A percentile compares a stretch with the other conserved stretches of the same genome.
These are phyloP conservation scores for Calameuta pallipes DNA, from an alignment of 2,888 invertebrate genomes.

Conservation along the genomic window DNA sequence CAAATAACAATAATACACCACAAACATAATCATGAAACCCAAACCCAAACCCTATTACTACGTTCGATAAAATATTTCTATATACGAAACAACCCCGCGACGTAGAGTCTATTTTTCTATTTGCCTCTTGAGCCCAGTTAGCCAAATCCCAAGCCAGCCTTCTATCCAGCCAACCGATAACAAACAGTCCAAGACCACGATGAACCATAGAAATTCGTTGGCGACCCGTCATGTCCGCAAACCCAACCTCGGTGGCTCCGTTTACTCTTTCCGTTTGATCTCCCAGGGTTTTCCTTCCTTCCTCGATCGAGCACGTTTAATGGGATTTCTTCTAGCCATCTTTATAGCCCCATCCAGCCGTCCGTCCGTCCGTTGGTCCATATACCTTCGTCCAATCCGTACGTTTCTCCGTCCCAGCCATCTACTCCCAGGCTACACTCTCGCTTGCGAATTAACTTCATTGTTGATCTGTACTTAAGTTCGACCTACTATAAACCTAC, in stretches of 20 bases:
- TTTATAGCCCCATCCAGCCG: neutral
- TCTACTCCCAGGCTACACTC: neutral
- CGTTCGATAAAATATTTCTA: neutral
- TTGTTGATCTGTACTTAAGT: neutral
- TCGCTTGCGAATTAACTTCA: neutral
- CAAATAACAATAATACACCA: neutral
- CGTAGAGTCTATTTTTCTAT: neutral
- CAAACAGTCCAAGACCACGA: slow-evolving; percentile 7
- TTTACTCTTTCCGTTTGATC: neutral
- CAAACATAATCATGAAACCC: neutral
- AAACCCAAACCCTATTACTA: neutral
- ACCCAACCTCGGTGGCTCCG: neutral
- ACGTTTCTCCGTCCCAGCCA: neutral
- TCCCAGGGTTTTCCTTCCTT: neutral
- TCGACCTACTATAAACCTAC: neutral
- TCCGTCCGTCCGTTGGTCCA: neutral
- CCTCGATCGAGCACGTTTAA: slow-evolving; percentile 2
- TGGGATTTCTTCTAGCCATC: slow-evolving; percentile 11
- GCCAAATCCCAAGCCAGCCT: neutral
- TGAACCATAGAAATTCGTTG: slow-evolving; percentile 22
- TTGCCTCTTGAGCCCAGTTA: neutral
- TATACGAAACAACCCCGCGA: neutral
- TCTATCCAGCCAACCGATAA: neutral
- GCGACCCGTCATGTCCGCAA: neutral
- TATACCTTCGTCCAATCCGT: neutral